These are phyloP conservation scores for Pseudoips prasinana DNA, from an alignment of 2,888 invertebrate species.

Conservation along the genomic window DNA sequence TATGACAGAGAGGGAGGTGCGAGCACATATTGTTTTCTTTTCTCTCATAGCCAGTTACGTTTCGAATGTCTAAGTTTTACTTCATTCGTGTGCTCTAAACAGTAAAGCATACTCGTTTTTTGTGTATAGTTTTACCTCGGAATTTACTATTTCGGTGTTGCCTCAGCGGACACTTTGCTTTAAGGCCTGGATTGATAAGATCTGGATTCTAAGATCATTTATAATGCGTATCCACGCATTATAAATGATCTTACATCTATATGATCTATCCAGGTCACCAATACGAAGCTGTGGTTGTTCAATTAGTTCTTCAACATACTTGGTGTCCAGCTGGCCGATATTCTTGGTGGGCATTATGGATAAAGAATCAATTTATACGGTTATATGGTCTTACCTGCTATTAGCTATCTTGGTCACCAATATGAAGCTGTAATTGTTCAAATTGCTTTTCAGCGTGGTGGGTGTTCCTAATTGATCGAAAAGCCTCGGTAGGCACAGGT, in stretches of 20 bases:
- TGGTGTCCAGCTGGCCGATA: slow-evolving; percentile 87
- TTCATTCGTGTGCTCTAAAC: too few species aligned
- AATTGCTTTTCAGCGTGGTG: slow-evolving; percentile 84
- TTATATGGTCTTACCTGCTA: slow-evolving; percentile 79
- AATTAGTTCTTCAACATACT: slow-evolving; percentile 85
- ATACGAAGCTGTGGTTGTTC: slow-evolving; percentile 84
- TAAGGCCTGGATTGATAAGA: slow-evolving; percentile 85
- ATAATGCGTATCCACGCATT: too few species aligned
- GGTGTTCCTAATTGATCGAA: slow-evolving; percentile 84
- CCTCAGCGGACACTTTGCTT: slow-evolving; percentile 86
- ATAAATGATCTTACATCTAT: slow-evolving; percentile 83
- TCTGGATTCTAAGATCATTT: too few species aligned
- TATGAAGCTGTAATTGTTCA: slow-evolving; percentile 85
- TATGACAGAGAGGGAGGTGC: slow-evolving; percentile 84
- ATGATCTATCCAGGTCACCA: slow-evolving; percentile 89
- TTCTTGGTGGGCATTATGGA: slow-evolving; percentile 90
- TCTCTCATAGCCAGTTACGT: too few species aligned
- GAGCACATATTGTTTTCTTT: too few species aligned
- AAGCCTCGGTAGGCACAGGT: slow-evolving; percentile 91
- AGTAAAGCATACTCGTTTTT: slow-evolving; percentile 87
- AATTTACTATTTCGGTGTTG: slow-evolving; percentile 85
- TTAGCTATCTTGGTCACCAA: slow-evolving; percentile 89
- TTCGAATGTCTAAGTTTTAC: too few species aligned
- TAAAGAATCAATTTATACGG: too few species aligned
- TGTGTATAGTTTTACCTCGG: slow-evolving; percentile 82